Conservation (phyloP, 1,140 invertebrate genomes). For the Bombus cullumanus region DNA sequence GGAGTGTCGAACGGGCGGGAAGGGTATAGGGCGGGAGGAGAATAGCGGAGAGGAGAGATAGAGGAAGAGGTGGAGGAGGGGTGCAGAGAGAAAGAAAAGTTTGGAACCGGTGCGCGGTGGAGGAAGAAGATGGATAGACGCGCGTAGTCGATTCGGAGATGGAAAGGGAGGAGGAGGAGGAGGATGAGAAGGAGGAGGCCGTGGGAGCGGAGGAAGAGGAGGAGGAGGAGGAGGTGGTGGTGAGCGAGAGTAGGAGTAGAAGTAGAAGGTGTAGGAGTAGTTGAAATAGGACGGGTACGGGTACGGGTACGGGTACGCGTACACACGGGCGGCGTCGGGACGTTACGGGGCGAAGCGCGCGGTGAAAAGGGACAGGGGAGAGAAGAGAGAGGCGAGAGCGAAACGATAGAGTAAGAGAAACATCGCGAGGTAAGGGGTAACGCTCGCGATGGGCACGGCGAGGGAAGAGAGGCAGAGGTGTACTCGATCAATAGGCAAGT, state of each 20-base stretch:
- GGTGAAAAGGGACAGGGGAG: constrained; percentile 28
- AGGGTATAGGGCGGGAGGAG: background rate
- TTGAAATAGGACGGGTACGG: constrained; percentile 52
- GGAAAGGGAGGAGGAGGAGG: constrained; percentile 14
- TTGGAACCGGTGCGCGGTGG: constrained; percentile 24
- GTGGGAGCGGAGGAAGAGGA: constrained; percentile 14
- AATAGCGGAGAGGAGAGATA: background rate
- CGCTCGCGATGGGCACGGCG: constrained; percentile 28
- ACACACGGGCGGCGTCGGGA: constrained; percentile 3
- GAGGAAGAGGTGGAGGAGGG: constrained; percentile 1
- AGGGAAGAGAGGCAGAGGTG: constrained; percentile 29
- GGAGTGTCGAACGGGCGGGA: background rate
- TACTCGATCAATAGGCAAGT: constrained; percentile 76
- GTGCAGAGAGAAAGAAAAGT: constrained; percentile 42
- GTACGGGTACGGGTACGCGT: constrained; percentile 45
- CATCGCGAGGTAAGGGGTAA: constrained; percentile 50
- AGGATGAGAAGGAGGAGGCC: background rate
- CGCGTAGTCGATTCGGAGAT: constrained; percentile 50
- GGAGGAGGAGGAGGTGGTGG: background rate
- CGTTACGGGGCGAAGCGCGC: constrained; percentile 20
- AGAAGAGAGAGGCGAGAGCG: constrained; percentile 1
- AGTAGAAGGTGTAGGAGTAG: constrained; percentile 33
- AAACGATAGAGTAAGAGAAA: constrained; percentile 43
- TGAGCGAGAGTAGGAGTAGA: background rate
- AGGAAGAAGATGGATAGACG: constrained; percentile 53